A percentile compares a stretch with the other conserved stretches of the same genome.
phyloP scores from a whole-genome alignment of 2,888 invertebrate species.

The Pterostichus niger region DNA sequence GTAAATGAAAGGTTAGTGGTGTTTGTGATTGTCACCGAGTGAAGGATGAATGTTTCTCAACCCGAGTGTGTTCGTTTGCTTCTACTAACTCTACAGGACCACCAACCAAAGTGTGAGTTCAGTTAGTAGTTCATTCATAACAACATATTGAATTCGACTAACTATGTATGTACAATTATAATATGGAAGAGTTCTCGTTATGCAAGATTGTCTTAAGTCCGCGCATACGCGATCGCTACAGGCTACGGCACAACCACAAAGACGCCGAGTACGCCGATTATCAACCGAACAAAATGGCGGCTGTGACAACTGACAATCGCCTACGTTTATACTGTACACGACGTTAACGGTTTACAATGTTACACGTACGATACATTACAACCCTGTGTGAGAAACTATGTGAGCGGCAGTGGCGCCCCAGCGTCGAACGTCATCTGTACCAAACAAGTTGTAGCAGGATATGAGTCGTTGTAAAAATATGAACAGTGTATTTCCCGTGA shows the following conservation, averaged over 20 bases:
- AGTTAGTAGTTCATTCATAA: conserved; percentile 63
- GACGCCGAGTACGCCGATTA: conserved; percentile 12
- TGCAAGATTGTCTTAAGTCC: conserved; percentile 65
- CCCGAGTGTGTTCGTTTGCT: conserved; percentile 20
- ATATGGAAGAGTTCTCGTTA: conserved; percentile 66
- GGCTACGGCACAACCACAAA: conserved; percentile 62
- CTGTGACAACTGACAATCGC: conserved; percentile 40
- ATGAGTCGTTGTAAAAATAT: too few species aligned
- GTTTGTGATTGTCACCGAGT: too few species aligned
- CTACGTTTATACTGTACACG: conserved; percentile 39
- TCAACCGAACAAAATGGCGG: conserved; percentile 40
- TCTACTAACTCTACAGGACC: conserved; percentile 49
- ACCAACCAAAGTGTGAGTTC: conserved; percentile 50
- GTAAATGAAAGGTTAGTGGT: too few species aligned
- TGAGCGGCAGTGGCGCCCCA: conserved; percentile 49
- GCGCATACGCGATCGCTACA: conserved; percentile 51
- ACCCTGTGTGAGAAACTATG: conserved; percentile 61
- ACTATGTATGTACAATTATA: conserved; percentile 65
- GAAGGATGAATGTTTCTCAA: too few species aligned
- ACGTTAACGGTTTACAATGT: conserved; percentile 41
- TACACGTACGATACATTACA: conserved; percentile 60
- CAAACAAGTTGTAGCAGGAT: background rate
- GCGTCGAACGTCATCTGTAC: background rate
- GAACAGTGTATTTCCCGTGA: too few species aligned
- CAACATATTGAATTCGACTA: conserved; percentile 67